Conservation (phyloP, 1,140 invertebrate genomes). For the Lepidostoma basale region DNA sequence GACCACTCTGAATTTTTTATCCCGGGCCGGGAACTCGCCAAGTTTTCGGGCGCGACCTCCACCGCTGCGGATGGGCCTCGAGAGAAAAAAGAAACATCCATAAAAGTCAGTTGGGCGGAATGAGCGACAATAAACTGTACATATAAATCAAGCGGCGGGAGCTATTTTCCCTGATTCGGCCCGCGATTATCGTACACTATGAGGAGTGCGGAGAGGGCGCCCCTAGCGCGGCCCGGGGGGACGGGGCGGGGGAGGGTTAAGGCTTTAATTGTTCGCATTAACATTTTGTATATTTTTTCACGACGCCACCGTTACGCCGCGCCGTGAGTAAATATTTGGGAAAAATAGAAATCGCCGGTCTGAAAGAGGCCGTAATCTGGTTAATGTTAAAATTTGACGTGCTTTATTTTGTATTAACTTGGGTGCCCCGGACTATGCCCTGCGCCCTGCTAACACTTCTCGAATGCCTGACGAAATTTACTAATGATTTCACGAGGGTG, state of each 20-base stretch:
- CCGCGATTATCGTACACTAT: conserved; percentile 48
- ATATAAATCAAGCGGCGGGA: conserved; percentile 50
- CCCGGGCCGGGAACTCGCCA: not conserved
- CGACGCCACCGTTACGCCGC: conserved; percentile 1
- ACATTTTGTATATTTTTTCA: conserved; percentile 41
- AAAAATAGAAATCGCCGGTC: conserved; percentile 28
- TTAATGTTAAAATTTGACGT: conserved; percentile 24
- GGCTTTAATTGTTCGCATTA: conserved; percentile 46
- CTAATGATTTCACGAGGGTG: no score
- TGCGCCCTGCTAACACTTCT: conserved; percentile 1
- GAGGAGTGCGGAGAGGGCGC: conserved; percentile 27
- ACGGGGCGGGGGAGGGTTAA: conserved; percentile 6
- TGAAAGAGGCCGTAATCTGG: conserved; percentile 21
- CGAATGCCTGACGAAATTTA: no score
- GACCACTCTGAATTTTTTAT: not conserved
- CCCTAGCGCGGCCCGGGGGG: not conserved
- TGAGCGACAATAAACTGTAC: conserved; percentile 54
- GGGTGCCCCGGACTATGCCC: not conserved
- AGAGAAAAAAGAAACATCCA: conserved; percentile 49
- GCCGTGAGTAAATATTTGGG: conserved; percentile 40
- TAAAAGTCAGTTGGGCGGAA: conserved; percentile 53
- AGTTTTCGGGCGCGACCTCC: not conserved
- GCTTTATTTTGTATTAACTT: conserved; percentile 18
- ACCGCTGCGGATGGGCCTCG: not conserved
- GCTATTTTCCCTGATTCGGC: conserved; percentile 51